These are phyloP conservation scores for Trimorus sp. DNA, from an alignment of 2,888 invertebrate species.

Conservation along the genomic window DNA sequence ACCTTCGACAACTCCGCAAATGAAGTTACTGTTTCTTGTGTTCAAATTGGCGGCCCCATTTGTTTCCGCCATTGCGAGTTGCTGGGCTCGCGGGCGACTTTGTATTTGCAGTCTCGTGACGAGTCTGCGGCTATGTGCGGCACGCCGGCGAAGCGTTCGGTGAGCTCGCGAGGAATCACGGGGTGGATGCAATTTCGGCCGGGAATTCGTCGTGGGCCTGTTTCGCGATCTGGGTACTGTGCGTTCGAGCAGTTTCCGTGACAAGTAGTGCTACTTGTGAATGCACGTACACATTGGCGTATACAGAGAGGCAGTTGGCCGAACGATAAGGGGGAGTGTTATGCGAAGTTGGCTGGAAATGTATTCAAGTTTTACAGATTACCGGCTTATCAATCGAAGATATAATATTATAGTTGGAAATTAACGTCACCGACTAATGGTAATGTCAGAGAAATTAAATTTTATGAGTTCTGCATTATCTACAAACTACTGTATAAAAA, in stretches of 20 bases:
- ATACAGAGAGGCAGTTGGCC: background rate
- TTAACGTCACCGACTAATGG: too few relatives aligned
- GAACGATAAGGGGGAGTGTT: background rate
- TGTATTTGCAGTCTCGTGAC: constrained; percentile 30
- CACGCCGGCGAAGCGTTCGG: background rate
- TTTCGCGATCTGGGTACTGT: too few relatives aligned
- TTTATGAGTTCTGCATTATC: too few relatives aligned
- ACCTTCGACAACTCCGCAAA: constrained; percentile 97
- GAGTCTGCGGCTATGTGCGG: constrained; percentile 6
- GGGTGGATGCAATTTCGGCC: too few relatives aligned
- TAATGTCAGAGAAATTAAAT: too few relatives aligned
- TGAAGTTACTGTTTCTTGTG: constrained; percentile 89
- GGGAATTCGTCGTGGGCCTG: background rate
- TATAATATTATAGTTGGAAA: too few relatives aligned
- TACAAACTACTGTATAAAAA: too few relatives aligned
- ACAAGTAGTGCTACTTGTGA: constrained; percentile 6
- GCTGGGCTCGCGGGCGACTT: constrained; percentile 19
- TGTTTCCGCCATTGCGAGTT: constrained; percentile 78
- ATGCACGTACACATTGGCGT: constrained; percentile 1
- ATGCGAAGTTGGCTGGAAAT: background rate
- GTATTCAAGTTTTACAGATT: too few relatives aligned
- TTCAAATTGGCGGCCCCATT: constrained; percentile 84
- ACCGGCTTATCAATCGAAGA: too few relatives aligned
- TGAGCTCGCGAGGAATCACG: too few relatives aligned
- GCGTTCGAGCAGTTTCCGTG: background rate